These are phyloP conservation scores for Plagodis dolabraria DNA, from an alignment of 2,888 invertebrate genomes.

Conservation along the genomic window DNA sequence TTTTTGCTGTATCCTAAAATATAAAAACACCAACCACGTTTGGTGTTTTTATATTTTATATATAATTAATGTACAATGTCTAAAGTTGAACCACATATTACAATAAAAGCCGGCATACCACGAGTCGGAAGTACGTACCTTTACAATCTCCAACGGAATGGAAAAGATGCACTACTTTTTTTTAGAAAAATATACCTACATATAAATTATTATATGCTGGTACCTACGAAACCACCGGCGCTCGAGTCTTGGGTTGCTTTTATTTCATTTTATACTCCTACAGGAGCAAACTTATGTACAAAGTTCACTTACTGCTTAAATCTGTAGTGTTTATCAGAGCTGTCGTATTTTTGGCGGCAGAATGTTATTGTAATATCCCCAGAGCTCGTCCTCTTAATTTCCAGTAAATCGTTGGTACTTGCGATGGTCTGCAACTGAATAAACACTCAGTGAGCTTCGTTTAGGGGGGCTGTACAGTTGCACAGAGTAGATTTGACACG, in stretches of 20 bases:
- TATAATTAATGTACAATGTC: too few species aligned
- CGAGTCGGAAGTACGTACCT: too few species aligned
- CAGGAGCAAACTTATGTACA: not conserved
- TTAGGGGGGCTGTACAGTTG: constrained; percentile 46
- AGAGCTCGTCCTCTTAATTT: constrained; percentile 78
- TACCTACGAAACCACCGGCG: too few species aligned
- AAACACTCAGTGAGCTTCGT: constrained; percentile 66
- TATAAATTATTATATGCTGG: too few species aligned
- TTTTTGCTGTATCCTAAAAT: too few species aligned
- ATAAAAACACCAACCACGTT: too few species aligned
- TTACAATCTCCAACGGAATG: too few species aligned
- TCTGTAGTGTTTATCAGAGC: constrained; percentile 6
- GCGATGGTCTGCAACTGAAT: constrained; percentile 80
- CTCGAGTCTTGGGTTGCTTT: not conserved
- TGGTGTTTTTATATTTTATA: too few species aligned
- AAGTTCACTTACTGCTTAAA: constrained; percentile 4
- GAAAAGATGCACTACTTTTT: too few species aligned
- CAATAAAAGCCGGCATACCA: too few species aligned
- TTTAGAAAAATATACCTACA: too few species aligned
- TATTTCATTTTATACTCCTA: not conserved
- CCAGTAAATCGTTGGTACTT: constrained; percentile 78
- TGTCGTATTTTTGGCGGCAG: constrained; percentile 71
- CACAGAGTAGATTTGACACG: constrained; percentile 1
- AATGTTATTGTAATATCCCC: constrained; percentile 80
- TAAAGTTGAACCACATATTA: too few species aligned